Evolutionary conservation across 2,888 invertebrate species (phyloP), one percentile per base, ranked within the genome.

Genomic region (Pammene aurita): DNA sequence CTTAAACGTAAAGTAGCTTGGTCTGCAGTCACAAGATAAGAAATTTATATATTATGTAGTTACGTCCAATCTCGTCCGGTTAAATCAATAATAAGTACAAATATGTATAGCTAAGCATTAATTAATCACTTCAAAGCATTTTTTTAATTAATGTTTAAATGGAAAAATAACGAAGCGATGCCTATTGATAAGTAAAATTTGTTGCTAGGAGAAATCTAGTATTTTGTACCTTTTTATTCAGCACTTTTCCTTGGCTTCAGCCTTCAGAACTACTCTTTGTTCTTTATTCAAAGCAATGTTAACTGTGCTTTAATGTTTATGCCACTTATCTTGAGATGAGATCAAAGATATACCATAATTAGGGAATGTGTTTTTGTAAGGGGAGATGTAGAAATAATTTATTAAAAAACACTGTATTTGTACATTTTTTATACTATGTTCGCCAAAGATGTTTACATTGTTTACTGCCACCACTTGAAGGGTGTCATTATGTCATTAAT

Each of bases 291-390:
- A 70, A 72, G 62, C 63, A 61, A 72, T 62, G 44, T 69, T 73
- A 64, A 71, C 63, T 69, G 48, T 70, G 66, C 72, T 67, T 61
- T 65, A 73, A 67, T 71, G 73, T 74, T 73, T 74, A 67, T 74
- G 75, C 26, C 14, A 35, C 34, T 58, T 58, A 78, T 78, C 70
- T 69, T 54, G 56, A 64, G 76, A 76, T 74, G 72, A 71, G 77
- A 82, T 80, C 76, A 78, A 75, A 76, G 77, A 80, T 71, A 72
- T 66, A 70, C 75, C 72, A 77, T 77, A 75, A 71, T 76, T 58
- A 9, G 18, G 77, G 4, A 75, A 72, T 72, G 68, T 72, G n/a
- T 72, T 69, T 75, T 76, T 73, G 67, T 73, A 71, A 58, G 65
- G 66, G 66, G 75, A 73, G 62, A 74, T 72, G 71, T 74, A 46